Conservation (phyloP, 2,113 vertebrate species). For the Archilochus colubris region DNA sequence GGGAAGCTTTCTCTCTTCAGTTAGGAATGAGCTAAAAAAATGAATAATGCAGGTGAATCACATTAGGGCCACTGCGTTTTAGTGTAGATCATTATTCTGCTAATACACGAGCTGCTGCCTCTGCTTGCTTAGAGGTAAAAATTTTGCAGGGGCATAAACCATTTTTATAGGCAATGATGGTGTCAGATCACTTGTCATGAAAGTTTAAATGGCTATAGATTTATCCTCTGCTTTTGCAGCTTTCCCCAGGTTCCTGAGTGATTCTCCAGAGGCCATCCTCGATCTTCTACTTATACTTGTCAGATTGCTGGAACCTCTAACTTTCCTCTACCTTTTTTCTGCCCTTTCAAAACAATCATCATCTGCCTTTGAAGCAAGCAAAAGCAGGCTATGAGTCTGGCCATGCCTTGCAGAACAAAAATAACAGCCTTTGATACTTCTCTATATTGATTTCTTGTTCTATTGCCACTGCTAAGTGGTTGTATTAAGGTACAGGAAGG, state of each 20-base stretch:
- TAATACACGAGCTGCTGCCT: neutral
- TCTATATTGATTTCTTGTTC: conserved; percentile 52
- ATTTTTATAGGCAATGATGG: neutral
- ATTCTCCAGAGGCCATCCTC: neutral
- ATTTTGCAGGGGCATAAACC: neutral
- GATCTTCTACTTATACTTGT: neutral
- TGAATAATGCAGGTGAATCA: neutral
- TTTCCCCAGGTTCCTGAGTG: neutral
- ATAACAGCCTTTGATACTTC: conserved; percentile 1
- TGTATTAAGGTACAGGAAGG: conserved; percentile 8
- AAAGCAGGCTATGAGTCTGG: neutral
- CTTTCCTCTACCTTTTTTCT: neutral
- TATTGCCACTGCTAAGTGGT: conserved; percentile 7
- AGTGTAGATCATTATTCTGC: neutral
- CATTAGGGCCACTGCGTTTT: neutral
- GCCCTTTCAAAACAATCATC: neutral
- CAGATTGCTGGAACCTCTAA: neutral
- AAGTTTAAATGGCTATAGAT: neutral
- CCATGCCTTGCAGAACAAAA: conserved; percentile 1
- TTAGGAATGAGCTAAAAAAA: neutral
- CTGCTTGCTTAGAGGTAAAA: neutral
- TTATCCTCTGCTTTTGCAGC: neutral
- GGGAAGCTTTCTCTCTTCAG: neutral
- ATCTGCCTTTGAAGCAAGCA: neutral
- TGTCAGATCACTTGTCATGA: neutral